Percentiles rank a stretch among this genome's conserved stretches.
These are phyloP conservation scores for Lycocerus yunnanus DNA, from an alignment of 2,888 invertebrate species.

Conservation along the genomic window DNA sequence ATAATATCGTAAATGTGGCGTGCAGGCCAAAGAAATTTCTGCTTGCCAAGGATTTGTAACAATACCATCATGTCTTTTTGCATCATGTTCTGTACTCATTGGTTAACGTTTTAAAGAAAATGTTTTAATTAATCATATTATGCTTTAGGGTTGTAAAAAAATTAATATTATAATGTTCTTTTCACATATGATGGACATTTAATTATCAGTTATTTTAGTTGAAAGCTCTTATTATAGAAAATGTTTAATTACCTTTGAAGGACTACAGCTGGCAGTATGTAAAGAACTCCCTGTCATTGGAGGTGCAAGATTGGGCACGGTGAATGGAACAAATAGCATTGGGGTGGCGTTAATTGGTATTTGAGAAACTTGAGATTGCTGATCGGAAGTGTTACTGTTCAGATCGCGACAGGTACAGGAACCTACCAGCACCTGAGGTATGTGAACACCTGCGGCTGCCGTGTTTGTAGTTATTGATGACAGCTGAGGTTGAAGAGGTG, in stretches of 20 bases:
- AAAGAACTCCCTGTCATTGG: slow-evolving; percentile 51
- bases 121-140: slow-evolving; percentile 4
- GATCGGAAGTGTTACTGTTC: slow-evolving; percentile 36
- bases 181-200: neutral
- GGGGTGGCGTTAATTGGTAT: slow-evolving; percentile 46
- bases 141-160: neutral
- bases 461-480: slow-evolving; percentile 34
- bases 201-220: neutral
- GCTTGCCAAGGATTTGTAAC: slow-evolving; percentile 35
- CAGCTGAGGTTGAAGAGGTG: slow-evolving; percentile 36
- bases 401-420: slow-evolving; percentile 50
- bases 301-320: slow-evolving; percentile 55
- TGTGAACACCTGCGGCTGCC: slow-evolving; percentile 44
- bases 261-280: slow-evolving; percentile 53
- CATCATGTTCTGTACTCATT: neutral
- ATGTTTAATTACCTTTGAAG: slow-evolving; percentile 50
- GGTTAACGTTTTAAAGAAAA: neutral
- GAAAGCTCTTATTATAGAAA: neutral
- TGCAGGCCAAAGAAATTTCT: slow-evolving; percentile 47
- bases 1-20: slow-evolving; percentile 28
- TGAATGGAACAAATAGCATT: slow-evolving; percentile 59
- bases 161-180: neutral
- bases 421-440: slow-evolving; percentile 47
- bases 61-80: neutral
- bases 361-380: slow-evolving; percentile 33